Evolutionary conservation across 1,140 invertebrate genomes (phyloP).

Genomic region (Musca domestica): DNA sequence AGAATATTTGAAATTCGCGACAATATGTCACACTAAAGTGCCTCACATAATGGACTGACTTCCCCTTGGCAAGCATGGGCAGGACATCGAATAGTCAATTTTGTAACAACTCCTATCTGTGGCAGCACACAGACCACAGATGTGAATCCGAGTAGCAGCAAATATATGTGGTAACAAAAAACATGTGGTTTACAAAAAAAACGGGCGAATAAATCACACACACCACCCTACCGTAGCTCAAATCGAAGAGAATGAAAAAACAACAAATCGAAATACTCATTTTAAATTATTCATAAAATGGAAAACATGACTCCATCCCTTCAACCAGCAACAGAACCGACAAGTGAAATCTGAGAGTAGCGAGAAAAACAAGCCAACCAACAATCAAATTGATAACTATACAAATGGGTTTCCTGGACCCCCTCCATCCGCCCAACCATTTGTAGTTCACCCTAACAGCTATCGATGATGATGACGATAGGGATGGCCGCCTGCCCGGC

Average conservation of each 20-base stretch:
- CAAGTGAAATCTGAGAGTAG: background rate
- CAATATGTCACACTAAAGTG: conserved; percentile 21
- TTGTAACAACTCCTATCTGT: too few relatives aligned
- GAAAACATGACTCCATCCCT: background rate
- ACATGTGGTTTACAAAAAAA: background rate
- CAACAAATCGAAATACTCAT: background rate
- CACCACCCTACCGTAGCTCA: background rate
- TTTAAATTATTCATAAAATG: conserved; percentile 21
- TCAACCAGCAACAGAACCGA: background rate
- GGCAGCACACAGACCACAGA: background rate
- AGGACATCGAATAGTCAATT: too few relatives aligned
- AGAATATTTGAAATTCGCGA: conserved; percentile 16
- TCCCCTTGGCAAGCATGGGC: too few relatives aligned
- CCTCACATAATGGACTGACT: conserved; percentile 15
- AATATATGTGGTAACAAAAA: background rate
- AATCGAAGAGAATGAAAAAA: too few relatives aligned
- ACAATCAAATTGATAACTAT: conserved; percentile 17
- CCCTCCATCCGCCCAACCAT: background rate
- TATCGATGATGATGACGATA: too few relatives aligned
- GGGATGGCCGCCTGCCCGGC: background rate
- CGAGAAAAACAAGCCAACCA: background rate
- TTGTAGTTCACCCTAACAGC: background rate
- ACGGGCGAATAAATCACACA: conserved; percentile 10
- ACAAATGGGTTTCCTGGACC: conserved; percentile 8
- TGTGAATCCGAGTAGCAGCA: background rate